Percentiles rank a stretch among this genome's conserved stretches.
Evolutionary conservation across 2,797 vertebrate genomes (phyloP).

Genomic region (Enteromius argenteus): DNA sequence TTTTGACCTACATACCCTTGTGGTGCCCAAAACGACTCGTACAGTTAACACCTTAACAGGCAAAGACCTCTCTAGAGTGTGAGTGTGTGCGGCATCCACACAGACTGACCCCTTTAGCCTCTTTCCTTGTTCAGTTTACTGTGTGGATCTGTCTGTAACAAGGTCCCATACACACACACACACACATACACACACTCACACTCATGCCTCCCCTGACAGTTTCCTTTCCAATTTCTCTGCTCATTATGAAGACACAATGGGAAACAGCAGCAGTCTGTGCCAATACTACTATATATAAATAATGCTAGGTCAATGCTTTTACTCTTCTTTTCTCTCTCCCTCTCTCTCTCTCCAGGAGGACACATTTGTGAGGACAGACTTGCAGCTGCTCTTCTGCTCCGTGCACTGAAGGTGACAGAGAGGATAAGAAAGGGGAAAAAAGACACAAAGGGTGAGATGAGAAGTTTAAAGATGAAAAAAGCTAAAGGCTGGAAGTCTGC

Average conservation of each 20-base stretch:
- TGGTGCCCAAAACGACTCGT: constrained; percentile 72
- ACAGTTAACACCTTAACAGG: constrained; percentile 73
- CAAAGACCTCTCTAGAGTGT: constrained; percentile 42
- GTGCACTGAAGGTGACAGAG: constrained; percentile 59
- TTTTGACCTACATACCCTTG: constrained; percentile 77
- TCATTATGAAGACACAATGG: constrained; percentile 81
- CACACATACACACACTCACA: constrained; percentile 41
- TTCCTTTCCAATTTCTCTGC: constrained; percentile 73
- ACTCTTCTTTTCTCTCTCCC: constrained; percentile 61
- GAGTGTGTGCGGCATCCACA: constrained; percentile 52
- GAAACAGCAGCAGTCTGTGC: constrained; percentile 75
- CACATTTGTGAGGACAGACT: constrained; percentile 27
- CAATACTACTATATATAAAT: constrained; percentile 81
- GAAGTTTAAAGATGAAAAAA: constrained; percentile 65
- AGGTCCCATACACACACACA: constrained; percentile 55
- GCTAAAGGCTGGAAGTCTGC: constrained; percentile 28
- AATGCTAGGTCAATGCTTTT: constrained; percentile 83
- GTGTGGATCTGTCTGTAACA: constrained; percentile 63
- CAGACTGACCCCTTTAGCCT: constrained; percentile 63
- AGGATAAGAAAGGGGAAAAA: neutral
- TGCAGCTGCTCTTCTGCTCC: constrained; percentile 68
- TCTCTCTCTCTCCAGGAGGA: constrained; percentile 21
- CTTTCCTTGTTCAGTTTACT: constrained; percentile 72
- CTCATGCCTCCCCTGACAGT: constrained; percentile 66
- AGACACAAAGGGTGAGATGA: constrained; percentile 67